Base-by-base conservation (phyloP, 2,113 vertebrate species). In the Aegotheles bennettii region DNA sequence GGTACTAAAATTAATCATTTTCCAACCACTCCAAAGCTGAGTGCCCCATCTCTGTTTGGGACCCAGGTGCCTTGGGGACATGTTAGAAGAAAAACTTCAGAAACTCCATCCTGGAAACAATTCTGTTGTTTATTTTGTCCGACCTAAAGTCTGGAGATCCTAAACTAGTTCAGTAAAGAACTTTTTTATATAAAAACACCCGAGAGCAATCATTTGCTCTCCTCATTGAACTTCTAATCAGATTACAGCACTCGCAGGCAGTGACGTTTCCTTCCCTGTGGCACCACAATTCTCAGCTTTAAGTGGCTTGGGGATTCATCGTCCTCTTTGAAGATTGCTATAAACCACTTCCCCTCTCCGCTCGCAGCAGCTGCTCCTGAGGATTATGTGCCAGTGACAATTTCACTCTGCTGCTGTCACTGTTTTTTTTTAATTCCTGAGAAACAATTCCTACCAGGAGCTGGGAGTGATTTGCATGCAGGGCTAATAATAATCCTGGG, bases 331-430 rank as follows among this genome's bases (percentile, higher is more conserved):
- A 83, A 88, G 90, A 16, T n/a, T 73, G 42, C 35, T 70, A 0
- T 48, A 24, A 95, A 70, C 47, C 68, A 42, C 68, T 60, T 90
- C 75, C 75, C 54, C 1, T 8, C 87, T 89, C 61, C 36, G 2
- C 61, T 92, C 24, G 0, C 51, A 77, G 89, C 94, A 89, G 89
- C 86, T 89, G 86, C 88, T 91, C 81, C 89, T 35, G 87, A 56
- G 80, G 87, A 89, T 97, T 94, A 87, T 48, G 61, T 84, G 70
- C 74, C 81, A 81, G 56, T 43, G 95, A 91, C 74, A 64, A 64
- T 79, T 84, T 69, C 65, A 35, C 71, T 95, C 91, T 60, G 57
- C 87, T 87, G 69, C 89, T 82, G 80, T 57, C 77, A 42, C 36
- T 26, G 7, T 54, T 15, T 63, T 36, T 16, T 45, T 35, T 43